Evolutionary conservation across 2,113 vertebrate species (phyloP), one percentile per base, ranked within the genome.

Genomic region (Platysteira castanea): DNA sequence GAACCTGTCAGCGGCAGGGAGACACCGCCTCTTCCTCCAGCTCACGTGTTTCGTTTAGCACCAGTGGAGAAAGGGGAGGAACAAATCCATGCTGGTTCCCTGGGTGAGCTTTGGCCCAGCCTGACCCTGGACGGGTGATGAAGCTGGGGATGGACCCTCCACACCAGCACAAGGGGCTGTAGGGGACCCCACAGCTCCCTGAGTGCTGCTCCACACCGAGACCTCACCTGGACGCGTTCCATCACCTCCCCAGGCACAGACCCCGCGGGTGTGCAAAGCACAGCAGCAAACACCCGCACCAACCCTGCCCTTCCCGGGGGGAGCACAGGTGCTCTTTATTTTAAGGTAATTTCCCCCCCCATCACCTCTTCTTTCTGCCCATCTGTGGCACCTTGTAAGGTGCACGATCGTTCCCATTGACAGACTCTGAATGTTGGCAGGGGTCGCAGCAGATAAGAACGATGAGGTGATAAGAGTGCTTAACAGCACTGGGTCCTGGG

Each of bases 401-500:
- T 64, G 71, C n/a, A 49, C 0, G 0, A 63, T 84, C 0, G 14
- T 71, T 85, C 50, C 83, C 65, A 78, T 15, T 78, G 80, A 78
- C 57, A 37, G 78, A 44, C 80, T 90, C 69, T 0, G 28, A 88
- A 86, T 27, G 60, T 59, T 92, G 95, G 92, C 93, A 95, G 85
- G 68, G 83, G 94, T 93, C 3, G 2, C 68, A 69, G 50, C 53
- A 94, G 95, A 84, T 96, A 97, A 95, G 91, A 97, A 21, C 1
- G 41, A 96, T 87, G 91, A 73, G 87, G 87, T 91, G 95, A 96
- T 96, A 95, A 96, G 71, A 94, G 88, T 71, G 73, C 94, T 96
- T 93, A 96, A 94, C 83, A 89, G 86, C 30, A 1, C 60, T 21
- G 71, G 79, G 88, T 91, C 82, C 52, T 63, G 87, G 87, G 91